Conservation (phyloP, 1,140 invertebrate genomes). For the Tetramorium parvispinum region DNA sequence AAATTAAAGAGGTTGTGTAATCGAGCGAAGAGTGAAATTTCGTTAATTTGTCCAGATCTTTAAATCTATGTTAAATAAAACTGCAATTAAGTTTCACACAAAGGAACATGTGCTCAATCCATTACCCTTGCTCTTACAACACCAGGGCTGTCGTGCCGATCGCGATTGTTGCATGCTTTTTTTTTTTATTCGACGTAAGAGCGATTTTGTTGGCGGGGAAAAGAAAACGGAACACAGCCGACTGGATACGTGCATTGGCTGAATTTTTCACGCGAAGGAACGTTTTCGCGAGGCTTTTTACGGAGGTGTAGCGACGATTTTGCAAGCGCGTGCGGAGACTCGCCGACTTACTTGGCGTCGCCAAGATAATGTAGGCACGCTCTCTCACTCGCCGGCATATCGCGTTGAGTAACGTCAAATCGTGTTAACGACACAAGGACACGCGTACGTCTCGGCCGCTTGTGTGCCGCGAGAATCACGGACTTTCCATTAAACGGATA, state of each 20-base stretch:
- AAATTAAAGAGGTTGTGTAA: background rate
- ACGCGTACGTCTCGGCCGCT: constrained; percentile 62
- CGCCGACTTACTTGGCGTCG: constrained; percentile 68
- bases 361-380: constrained; percentile 69
- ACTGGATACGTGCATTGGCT: background rate
- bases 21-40: background rate
- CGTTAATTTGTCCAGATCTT: background rate
- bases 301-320: constrained; percentile 72
- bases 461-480: constrained; percentile 61
- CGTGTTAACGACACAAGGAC: constrained; percentile 77
- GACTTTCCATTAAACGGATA: constrained; percentile 60
- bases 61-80: background rate
- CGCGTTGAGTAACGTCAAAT: constrained; percentile 74
- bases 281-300: constrained; percentile 71
- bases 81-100: background rate
- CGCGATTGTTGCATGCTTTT: constrained; percentile 23
- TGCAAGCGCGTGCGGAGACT: constrained; percentile 61
- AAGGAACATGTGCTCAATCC: background rate
- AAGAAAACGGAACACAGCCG: background rate
- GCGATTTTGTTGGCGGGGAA: constrained; percentile 18
- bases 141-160: constrained; percentile 25
- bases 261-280: constrained; percentile 32
- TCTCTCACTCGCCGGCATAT: constrained; percentile 63
- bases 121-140: constrained; percentile 12
- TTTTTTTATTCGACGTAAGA: constrained; percentile 19